These are phyloP conservation scores for Colossoma macropomum DNA, from an alignment of 2,113 vertebrate genomes.

Conservation along the genomic window DNA sequence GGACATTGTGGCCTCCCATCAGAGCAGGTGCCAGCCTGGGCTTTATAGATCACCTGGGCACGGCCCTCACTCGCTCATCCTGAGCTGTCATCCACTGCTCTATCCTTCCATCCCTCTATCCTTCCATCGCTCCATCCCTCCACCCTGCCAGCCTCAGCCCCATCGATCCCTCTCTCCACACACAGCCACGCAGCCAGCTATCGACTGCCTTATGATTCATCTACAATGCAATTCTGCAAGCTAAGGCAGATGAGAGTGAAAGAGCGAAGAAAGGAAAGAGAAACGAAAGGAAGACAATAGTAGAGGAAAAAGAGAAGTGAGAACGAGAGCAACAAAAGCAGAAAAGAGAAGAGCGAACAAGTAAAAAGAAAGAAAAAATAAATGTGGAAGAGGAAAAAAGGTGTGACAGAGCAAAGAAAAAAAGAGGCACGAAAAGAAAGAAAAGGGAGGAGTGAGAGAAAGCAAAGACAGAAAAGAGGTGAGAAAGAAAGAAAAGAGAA, in stretches of 20 bases:
- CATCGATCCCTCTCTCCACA: slow-evolving; percentile 74
- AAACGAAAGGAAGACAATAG: slow-evolving; percentile 64
- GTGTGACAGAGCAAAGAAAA: not conserved
- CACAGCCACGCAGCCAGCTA: slow-evolving; percentile 73
- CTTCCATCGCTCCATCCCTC: slow-evolving; percentile 53
- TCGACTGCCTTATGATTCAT: slow-evolving; percentile 80
- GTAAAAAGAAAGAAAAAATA: not conserved
- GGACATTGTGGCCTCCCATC: slow-evolving; percentile 60
- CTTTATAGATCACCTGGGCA: slow-evolving; percentile 75
- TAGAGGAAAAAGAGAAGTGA: slow-evolving; percentile 24
- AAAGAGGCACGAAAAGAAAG: no score
- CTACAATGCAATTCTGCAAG: slow-evolving; percentile 74
- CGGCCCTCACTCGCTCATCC: slow-evolving; percentile 57
- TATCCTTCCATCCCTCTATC: slow-evolving; percentile 46
- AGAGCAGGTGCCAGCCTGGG: slow-evolving; percentile 62
- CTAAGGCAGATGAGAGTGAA: slow-evolving; percentile 37
- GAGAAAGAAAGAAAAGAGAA: not conserved
- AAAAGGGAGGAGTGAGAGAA: not conserved
- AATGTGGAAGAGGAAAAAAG: not conserved
- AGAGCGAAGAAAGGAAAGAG: slow-evolving; percentile 41
- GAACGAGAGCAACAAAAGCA: slow-evolving; percentile 21
- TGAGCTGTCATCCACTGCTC: slow-evolving; percentile 55
- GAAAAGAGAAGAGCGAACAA: not conserved
- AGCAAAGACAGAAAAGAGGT: not conserved
- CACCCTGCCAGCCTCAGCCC: slow-evolving; percentile 44